These are phyloP conservation scores for Empidonax traillii DNA, from an alignment of 2,113 vertebrate genomes.

Conservation along the genomic window DNA sequence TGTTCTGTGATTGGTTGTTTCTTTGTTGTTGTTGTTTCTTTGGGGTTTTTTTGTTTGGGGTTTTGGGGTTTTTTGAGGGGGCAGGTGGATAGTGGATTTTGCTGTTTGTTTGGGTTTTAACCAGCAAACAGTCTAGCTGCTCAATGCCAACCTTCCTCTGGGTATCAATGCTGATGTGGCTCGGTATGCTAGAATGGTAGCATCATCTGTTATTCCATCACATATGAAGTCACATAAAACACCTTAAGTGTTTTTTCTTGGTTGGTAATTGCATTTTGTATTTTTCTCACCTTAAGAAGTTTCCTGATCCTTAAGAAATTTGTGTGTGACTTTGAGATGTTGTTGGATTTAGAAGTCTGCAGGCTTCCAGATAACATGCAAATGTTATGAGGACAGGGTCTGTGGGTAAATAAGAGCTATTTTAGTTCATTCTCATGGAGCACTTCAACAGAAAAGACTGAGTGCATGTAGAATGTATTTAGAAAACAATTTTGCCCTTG, in stretches of 20 bases:
- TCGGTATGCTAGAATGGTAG: not conserved
- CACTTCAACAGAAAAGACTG: not conserved
- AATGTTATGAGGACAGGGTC: not conserved
- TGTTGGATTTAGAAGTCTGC: conserved; percentile 19
- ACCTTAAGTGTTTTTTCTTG: not conserved
- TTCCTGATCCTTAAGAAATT: conserved; percentile 30
- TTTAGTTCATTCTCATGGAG: conserved; percentile 6
- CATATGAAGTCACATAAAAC: no score
- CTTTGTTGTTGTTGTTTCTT: not conserved
- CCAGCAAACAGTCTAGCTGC: not conserved
- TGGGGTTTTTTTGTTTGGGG: not conserved
- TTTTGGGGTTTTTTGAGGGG: not conserved
- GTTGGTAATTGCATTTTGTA: not conserved
- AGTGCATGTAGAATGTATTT: not conserved
- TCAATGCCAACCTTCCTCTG: not conserved
- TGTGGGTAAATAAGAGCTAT: conserved; percentile 15
- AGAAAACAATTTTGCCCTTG: conserved; percentile 60
- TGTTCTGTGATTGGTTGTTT: not conserved
- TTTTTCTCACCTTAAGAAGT: not conserved
- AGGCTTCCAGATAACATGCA: not conserved
- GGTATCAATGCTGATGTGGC: not conserved
- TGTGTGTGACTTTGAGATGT: not conserved
- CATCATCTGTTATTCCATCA: not conserved
- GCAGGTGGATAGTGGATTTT: fast-evolving
- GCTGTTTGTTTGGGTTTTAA: not conserved